Percentiles rank a stretch among this genome's conserved stretches.
phyloP scores from a whole-genome alignment of 2,888 invertebrate species.

The Hirtodrosophila confusa region DNA sequence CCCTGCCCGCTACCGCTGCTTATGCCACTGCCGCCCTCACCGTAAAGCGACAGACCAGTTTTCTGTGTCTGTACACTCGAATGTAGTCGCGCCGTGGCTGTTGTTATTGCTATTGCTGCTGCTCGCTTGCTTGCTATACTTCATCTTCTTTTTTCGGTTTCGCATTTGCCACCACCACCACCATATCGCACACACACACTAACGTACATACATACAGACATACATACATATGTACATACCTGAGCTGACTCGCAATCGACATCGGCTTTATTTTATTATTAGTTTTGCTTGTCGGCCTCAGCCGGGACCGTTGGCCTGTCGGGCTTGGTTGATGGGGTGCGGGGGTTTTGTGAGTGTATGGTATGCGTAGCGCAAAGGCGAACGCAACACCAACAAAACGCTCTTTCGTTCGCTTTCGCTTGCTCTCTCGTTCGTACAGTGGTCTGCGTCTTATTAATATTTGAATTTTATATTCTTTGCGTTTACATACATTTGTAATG shows the following conservation, averaged over 20 bases:
- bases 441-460: constrained; percentile 21
- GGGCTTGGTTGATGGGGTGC: constrained; percentile 4
- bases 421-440: constrained; percentile 49
- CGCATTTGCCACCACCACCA: constrained; percentile 58
- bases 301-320: constrained; percentile 15
- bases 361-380: constrained; percentile 25
- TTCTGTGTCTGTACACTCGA: constrained; percentile 72
- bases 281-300: constrained; percentile 67
- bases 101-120: constrained; percentile 28
- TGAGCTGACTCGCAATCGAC: constrained; percentile 60
- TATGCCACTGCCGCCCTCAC: constrained; percentile 24
- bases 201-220: constrained; percentile 16
- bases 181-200: constrained; percentile 21
- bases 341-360: constrained; percentile 7
- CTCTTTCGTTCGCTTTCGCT: constrained; percentile 53
- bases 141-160: constrained; percentile 75
- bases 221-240: constrained; percentile 35
- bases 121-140: constrained; percentile 65
- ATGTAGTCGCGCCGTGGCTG: constrained; percentile 50
- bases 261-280: constrained; percentile 76
- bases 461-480: constrained; percentile 25
- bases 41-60: constrained; percentile 56
- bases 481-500: not conserved
- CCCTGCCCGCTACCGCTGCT: constrained; percentile 46
- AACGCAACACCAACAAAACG: constrained; percentile 33